Conservation (phyloP, 1,140 invertebrate genomes). For the Coenobita brevimanus region DNA sequence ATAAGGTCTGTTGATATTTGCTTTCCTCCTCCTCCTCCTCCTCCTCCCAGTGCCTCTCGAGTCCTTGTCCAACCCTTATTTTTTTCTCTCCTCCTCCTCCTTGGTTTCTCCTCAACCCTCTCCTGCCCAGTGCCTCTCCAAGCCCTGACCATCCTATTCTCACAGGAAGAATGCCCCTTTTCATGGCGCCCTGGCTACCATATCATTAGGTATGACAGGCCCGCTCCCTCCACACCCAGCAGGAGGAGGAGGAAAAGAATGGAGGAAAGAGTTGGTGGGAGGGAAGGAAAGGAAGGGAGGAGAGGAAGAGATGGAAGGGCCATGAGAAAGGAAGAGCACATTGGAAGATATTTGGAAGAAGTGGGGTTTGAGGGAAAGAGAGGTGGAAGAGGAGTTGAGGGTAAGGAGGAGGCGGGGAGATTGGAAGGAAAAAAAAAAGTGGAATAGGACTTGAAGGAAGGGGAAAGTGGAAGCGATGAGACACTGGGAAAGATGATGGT, state of each 20-base stretch:
- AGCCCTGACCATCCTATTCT: conserved; percentile 7
- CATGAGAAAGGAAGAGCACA: neutral
- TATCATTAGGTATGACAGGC: conserved; percentile 37
- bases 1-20: too few relatives aligned
- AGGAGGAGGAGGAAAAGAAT: neutral
- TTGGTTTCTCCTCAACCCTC: neutral
- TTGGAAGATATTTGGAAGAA: neutral
- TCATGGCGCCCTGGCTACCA: conserved; percentile 16
- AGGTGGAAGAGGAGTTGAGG: neutral
- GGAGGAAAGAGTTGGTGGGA: too few relatives aligned
- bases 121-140: neutral
- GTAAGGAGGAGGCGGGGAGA: neutral
- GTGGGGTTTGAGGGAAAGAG: neutral
- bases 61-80: too few relatives aligned
- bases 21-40: too few relatives aligned
- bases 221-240: neutral
- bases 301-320: neutral
- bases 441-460: neutral
- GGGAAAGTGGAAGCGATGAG: neutral
- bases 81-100: too few relatives aligned
- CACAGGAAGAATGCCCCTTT: conserved; percentile 33
- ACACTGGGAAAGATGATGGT: neutral
- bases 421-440: neutral
- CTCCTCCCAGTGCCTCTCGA: too few relatives aligned
- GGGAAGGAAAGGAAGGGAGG: neutral